Conservation (phyloP, 2,888 invertebrate genomes). For the Brachylomia viminalis region DNA sequence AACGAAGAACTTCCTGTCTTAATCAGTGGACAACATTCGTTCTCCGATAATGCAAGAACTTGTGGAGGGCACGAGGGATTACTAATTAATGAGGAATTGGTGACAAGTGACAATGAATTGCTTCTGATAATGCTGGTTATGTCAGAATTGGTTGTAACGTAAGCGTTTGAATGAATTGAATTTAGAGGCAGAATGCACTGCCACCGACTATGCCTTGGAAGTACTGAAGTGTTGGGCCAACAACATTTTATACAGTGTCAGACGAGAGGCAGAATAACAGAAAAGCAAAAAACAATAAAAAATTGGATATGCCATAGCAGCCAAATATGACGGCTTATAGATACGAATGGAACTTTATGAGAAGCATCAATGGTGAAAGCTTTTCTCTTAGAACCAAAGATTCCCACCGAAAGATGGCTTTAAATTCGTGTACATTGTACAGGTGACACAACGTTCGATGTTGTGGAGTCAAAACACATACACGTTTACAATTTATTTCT, state of each 20-base stretch:
- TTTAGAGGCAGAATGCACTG: neutral
- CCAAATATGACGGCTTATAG: neutral
- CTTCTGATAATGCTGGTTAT: constrained; percentile 16
- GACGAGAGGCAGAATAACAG: neutral
- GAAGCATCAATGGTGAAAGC: neutral
- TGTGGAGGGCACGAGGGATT: constrained; percentile 65
- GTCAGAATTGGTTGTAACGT: neutral
- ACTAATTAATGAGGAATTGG: constrained; percentile 71
- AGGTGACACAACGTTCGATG: constrained; percentile 33
- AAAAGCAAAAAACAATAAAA: neutral
- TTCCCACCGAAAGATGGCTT: constrained; percentile 6
- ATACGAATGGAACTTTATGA: no score
- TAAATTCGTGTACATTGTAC: constrained; percentile 2
- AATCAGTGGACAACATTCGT: constrained; percentile 62
- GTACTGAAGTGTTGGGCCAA: neutral
- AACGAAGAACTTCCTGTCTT: constrained; percentile 73
- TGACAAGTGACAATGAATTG: constrained; percentile 47
- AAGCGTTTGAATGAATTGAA: neutral
- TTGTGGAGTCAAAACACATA: constrained; percentile 35
- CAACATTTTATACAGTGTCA: neutral
- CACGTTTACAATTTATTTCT: constrained; percentile 53
- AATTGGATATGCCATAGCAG: neutral
- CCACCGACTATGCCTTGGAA: neutral
- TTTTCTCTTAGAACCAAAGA: neutral
- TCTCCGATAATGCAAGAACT: constrained; percentile 65